Evolutionary conservation across 2,797 vertebrate species (phyloP).

Genomic region (Pyrocephalus nanus): DNA sequence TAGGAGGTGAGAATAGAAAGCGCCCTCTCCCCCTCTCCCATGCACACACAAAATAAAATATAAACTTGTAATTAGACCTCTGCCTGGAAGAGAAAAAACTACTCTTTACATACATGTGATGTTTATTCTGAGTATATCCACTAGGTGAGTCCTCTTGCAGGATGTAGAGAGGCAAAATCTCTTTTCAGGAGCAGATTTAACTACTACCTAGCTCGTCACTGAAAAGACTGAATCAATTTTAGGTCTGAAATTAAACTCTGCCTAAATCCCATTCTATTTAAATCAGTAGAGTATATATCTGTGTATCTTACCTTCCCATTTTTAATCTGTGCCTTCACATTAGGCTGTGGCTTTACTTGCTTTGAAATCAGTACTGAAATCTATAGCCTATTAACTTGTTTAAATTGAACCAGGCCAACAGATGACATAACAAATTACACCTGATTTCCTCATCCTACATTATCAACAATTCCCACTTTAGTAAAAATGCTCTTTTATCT

Average conservation of each 20-base stretch:
- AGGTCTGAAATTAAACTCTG: not conserved
- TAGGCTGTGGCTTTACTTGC: not conserved
- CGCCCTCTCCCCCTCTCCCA: fast-evolving
- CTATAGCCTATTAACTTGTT: not conserved
- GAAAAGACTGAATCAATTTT: not conserved
- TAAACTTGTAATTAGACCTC: not conserved
- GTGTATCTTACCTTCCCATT: not conserved
- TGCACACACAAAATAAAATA: not conserved
- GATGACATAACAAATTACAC: not conserved
- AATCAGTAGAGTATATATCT: not conserved
- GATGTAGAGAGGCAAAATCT: not conserved
- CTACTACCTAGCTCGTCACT: not conserved
- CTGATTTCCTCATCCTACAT: not conserved
- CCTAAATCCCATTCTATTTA: not conserved
- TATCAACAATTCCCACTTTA: not conserved
- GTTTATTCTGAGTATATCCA: not conserved
- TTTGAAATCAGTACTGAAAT: not conserved
- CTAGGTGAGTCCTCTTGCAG: not conserved
- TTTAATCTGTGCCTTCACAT: not conserved
- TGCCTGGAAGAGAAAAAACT: not conserved
- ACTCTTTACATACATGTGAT: not conserved
- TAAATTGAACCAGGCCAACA: not conserved
- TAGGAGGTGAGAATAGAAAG: not conserved
- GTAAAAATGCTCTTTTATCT: not conserved
- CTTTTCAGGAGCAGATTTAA: not conserved